Conservation (phyloP, 2,888 invertebrate genomes). For the Apocheima hispidaria region DNA sequence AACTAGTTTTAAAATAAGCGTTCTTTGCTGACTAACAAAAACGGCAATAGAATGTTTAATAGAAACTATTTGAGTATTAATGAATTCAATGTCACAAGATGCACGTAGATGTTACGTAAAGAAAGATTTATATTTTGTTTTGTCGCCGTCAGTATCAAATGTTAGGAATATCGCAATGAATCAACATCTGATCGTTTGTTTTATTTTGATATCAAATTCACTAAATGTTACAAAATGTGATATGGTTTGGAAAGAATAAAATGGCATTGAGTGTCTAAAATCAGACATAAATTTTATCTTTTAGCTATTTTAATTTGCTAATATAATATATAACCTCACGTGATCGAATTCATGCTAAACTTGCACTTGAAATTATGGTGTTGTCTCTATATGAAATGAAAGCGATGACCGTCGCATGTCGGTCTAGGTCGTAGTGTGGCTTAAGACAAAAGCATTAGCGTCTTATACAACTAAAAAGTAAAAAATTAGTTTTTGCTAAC, state of each 20-base stretch:
- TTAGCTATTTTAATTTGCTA: neutral
- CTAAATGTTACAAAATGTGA: slow-evolving; percentile 18
- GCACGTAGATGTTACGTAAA: slow-evolving; percentile 25
- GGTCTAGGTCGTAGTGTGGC: slow-evolving; percentile 68
- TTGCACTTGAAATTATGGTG: slow-evolving; percentile 65
- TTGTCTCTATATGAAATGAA: slow-evolving; percentile 69
- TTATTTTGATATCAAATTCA: slow-evolving; percentile 24
- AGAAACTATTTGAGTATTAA: slow-evolving; percentile 27
- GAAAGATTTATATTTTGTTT: slow-evolving; percentile 20
- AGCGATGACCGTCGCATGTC: slow-evolving; percentile 68
- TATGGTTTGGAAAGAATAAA: slow-evolving; percentile 8
- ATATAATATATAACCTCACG: slow-evolving; percentile 5
- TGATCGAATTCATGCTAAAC: slow-evolving; percentile 46
- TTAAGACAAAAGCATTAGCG: slow-evolving; percentile 48
- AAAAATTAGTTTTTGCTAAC: neutral
- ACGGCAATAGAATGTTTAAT: slow-evolving; percentile 14
- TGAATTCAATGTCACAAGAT: slow-evolving; percentile 29
- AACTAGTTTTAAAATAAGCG: slow-evolving; percentile 17
- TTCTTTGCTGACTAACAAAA: slow-evolving; percentile 23
- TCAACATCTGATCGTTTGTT: slow-evolving; percentile 12
- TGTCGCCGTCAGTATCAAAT: slow-evolving; percentile 20
- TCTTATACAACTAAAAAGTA: neutral
- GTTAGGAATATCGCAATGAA: slow-evolving; percentile 11
- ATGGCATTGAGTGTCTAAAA: slow-evolving; percentile 5
- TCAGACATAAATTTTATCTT: neutral